Conservation (phyloP, 2,888 invertebrate species). For the Cistogaster globosa region DNA sequence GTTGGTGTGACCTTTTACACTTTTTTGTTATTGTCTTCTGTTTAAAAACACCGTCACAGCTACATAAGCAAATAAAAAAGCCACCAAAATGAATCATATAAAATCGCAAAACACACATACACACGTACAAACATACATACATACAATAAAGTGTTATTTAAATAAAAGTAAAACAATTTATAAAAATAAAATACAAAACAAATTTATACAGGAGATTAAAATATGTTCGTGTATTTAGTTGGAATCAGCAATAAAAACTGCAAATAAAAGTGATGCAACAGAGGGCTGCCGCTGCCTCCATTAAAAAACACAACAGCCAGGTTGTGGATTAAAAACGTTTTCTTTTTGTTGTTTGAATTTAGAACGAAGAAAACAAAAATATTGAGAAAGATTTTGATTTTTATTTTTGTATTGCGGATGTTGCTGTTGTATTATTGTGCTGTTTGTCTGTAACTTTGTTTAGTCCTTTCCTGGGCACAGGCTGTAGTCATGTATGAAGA, state of each 20-base stretch:
- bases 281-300: constrained; percentile 54
- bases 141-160: constrained; percentile 32
- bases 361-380: constrained; percentile 1
- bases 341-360: constrained; percentile 19
- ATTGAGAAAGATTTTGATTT: constrained; percentile 15
- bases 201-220: constrained; percentile 59
- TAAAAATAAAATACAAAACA: constrained; percentile 46
- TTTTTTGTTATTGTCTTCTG: constrained; percentile 74
- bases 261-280: constrained; percentile 64
- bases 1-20: constrained; percentile 82
- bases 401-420: background rate
- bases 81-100: background rate
- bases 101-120: too few species aligned
- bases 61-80: constrained; percentile 23
- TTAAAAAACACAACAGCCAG: background rate
- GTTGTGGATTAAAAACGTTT: constrained; percentile 36
- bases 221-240: too few species aligned
- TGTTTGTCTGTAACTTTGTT: constrained; percentile 35
- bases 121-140: constrained; percentile 40
- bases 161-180: constrained; percentile 12
- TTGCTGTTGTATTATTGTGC: constrained; percentile 4
- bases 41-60: constrained; percentile 61
- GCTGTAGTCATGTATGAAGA: background rate
- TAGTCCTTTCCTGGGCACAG: constrained; percentile 10
- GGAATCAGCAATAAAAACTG: too few species aligned